A percentile compares a stretch with the other conserved stretches of the same genome.
Evolutionary conservation across 2,113 vertebrate genomes (phyloP).

Genomic region (human): GRCh38 chr6:24949001-24949500

Average conservation of each 20-base stretch:
- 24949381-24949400: neutral
- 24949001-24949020: neutral
- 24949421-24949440: neutral
- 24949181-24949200: constrained; percentile 79
- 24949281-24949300: neutral
- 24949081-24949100: constrained; percentile 58
- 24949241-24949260: neutral
- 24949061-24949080: neutral
- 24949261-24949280: neutral
- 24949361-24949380: neutral
- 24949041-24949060: neutral
- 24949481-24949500: neutral
- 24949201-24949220: neutral
- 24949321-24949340: neutral
- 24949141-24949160: constrained; percentile 68
- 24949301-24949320: neutral
- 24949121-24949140: constrained; percentile 76
- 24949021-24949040: neutral
- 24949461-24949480: neutral
- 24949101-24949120: constrained; percentile 31
- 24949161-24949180: neutral
- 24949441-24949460: fast-evolving
- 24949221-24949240: neutral
- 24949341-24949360: neutral
- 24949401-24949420: neutral